Evolutionary conservation across 2,113 vertebrate genomes (phyloP).

Genomic region (Cyanoramphus novaezelandiae): DNA sequence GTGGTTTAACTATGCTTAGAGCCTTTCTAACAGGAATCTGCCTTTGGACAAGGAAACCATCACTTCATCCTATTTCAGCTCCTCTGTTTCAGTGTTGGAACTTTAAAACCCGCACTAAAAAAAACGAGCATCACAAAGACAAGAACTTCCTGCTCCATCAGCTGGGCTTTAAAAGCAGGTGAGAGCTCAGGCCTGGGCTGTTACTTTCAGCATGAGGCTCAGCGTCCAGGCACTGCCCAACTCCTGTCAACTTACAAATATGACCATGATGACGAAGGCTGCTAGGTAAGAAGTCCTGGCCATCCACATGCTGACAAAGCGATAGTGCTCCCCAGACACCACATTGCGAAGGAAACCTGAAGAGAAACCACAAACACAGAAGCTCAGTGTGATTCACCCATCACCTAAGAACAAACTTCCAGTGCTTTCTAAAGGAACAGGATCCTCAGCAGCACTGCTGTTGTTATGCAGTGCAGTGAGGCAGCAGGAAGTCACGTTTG

Average conservation of each 20-base stretch:
- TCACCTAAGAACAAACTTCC: not conserved
- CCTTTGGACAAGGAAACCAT: not conserved
- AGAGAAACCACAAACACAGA: not conserved
- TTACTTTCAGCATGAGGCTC: not conserved
- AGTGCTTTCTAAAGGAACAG: not conserved
- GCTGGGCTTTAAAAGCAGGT: not conserved
- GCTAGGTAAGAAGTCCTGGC: constrained; percentile 94
- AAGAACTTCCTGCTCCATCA: not conserved
- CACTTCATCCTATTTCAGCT: not conserved
- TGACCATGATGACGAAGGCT: constrained; percentile 98
- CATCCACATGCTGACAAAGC: constrained; percentile 99
- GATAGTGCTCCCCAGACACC: constrained; percentile 96
- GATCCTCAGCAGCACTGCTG: not conserved
- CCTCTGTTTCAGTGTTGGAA: not conserved
- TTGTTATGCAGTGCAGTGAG: not conserved
- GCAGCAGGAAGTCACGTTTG: not conserved
- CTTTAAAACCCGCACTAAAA: not conserved
- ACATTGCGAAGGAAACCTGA: constrained; percentile 95
- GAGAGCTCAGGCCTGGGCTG: not conserved
- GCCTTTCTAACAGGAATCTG: not conserved
- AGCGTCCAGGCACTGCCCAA: not conserved
- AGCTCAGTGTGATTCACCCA: not conserved
- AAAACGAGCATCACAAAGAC: not conserved
- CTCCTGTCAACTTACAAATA: constrained; percentile 85
- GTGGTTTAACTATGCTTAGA: not conserved